These are phyloP conservation scores for Heliornis fulica DNA, from an alignment of 2,113 vertebrate genomes.

Conservation along the genomic window DNA sequence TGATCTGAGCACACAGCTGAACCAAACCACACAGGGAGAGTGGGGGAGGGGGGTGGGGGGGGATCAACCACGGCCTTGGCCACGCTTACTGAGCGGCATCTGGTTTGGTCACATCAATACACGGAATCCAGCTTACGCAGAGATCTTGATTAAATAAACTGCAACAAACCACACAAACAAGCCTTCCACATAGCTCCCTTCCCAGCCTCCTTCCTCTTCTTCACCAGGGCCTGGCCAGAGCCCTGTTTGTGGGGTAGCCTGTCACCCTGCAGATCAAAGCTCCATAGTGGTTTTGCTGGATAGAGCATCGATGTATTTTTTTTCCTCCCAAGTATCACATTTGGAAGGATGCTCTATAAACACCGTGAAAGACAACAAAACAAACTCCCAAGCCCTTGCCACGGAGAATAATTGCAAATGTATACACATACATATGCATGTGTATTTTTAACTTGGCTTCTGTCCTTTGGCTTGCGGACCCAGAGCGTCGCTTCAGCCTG, in stretches of 20 bases:
- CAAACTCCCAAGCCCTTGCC: background rate
- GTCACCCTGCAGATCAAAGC: background rate
- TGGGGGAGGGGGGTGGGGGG: background rate
- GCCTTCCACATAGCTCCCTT: background rate
- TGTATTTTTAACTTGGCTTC: background rate
- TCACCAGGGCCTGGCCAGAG: background rate
- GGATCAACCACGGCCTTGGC: background rate
- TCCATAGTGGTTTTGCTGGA: background rate
- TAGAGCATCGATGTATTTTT: background rate
- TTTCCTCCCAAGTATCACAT: background rate
- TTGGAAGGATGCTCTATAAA: background rate
- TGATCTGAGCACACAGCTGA: background rate
- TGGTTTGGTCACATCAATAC: background rate
- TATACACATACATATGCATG: background rate
- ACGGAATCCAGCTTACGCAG: background rate
- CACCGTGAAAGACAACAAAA: background rate
- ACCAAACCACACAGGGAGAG: rapidly evolving
- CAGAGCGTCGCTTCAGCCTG: background rate
- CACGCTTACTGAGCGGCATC: background rate
- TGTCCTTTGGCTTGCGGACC: background rate
- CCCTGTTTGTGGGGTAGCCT: background rate
- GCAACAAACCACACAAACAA: background rate
- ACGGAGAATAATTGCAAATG: background rate
- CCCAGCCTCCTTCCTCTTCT: background rate
- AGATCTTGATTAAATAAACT: background rate